Base-by-base conservation (phyloP, 92 coral and sea anemone genomes). In the Scolanthus callimorphus region DNA sequence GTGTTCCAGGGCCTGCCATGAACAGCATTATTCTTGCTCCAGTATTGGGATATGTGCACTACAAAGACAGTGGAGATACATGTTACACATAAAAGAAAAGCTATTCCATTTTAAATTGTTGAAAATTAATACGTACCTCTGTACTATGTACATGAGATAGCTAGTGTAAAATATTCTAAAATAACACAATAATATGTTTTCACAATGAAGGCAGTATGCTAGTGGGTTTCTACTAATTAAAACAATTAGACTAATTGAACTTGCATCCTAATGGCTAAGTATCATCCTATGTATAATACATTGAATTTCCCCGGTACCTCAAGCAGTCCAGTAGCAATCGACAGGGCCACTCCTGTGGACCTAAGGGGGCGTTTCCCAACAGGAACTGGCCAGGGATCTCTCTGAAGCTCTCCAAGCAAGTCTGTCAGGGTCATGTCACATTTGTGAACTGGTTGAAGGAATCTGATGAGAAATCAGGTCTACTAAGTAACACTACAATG, bases 361-460 rank as follows among this genome's bases (percentile, higher is more conserved):
- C 98, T 84, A 50, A 92, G 71, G 21, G 98, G 98, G 60, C 98
- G 51, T 58, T 92, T 92, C 4, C 96, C 94, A 28, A 90, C 84
- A 8, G 89, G 70, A 4, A 92, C 96, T 26, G 96, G 96, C 98
- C 98, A 92, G 4, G 98, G 98, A 27, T 92, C 98, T 46, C 96
- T 70, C 73, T 92, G 98, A 10, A 92, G 90, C 39, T 92, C 98
- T 39, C 98, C 98, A 21, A 92, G 84, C 27, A 92, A 55, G 65
- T 92, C 98, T 37, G 98, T 92, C 30, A 92, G 76, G 71, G 96
- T 92, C 98, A 92, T 92, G 74, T 92, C 98, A 70, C 98, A 92
- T 69, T 92, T 92, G 63, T 92, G 98, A 20, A 92, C 98, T 20
- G 98, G 98, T 61, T 92, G 98, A 15, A 92, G 76, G 57, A 92